Evolutionary conservation across 2,113 vertebrate species (phyloP).

Genomic region (Gulo gulo): DNA sequence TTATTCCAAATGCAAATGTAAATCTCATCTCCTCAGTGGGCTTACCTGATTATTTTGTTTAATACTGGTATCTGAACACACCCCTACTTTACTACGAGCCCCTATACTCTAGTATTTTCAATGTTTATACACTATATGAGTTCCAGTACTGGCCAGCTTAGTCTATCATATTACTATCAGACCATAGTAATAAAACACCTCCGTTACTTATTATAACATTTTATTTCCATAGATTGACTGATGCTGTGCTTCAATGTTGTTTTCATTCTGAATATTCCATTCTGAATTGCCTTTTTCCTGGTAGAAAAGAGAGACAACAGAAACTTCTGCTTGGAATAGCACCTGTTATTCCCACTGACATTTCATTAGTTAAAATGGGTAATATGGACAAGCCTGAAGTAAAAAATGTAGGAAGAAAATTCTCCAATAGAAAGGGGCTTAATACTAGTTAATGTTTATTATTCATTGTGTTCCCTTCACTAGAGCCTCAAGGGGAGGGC

Average conservation of each 20-base stretch:
- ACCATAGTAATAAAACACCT: not conserved
- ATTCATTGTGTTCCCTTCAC: not conserved
- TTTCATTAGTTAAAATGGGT: constrained; percentile 40
- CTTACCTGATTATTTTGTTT: not conserved
- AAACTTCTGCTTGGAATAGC: not conserved
- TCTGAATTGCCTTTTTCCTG: constrained; percentile 23
- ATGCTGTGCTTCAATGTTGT: not conserved
- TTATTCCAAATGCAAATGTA: not conserved
- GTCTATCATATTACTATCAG: not conserved
- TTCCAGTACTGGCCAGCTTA: not conserved
- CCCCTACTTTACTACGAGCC: not conserved
- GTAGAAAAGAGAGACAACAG: not conserved
- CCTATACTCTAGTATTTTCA: not conserved
- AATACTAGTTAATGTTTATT: not conserved
- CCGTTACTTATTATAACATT: not conserved
- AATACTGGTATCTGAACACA: not conserved
- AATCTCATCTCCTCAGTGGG: not conserved
- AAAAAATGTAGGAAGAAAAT: not conserved
- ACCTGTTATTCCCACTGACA: not conserved
- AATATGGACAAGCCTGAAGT: not conserved
- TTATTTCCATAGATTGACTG: not conserved
- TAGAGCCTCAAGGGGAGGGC: not conserved
- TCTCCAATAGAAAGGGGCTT: not conserved
- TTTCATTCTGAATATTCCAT: not conserved
- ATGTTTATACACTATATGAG: not conserved